Evolutionary conservation across 2,113 vertebrate genomes (phyloP).

Genomic region (Forbesichthys papilliferus): DNA sequence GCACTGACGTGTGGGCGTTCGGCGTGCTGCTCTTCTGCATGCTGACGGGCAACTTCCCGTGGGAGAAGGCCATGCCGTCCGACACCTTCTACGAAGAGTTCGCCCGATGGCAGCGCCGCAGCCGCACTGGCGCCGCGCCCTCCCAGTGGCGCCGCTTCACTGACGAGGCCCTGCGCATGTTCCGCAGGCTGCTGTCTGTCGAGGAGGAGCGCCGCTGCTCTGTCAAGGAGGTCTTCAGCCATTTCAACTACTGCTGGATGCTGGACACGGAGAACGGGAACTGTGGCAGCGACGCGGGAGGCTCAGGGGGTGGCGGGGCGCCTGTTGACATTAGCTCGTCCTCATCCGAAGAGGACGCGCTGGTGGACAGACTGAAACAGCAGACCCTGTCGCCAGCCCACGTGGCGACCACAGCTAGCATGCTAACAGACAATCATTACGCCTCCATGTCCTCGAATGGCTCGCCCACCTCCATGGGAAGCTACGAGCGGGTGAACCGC

Average conservation of each 20-base stretch:
- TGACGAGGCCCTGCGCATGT: conserved; percentile 77
- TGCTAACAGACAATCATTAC: conserved; percentile 72
- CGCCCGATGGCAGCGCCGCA: conserved; percentile 76
- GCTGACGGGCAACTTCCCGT: conserved; percentile 83
- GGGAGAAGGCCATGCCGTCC: conserved; percentile 79
- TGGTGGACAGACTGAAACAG: conserved; percentile 77
- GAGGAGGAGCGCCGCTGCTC: conserved; percentile 77
- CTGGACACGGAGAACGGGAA: conserved; percentile 71
- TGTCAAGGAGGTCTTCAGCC: conserved; percentile 78
- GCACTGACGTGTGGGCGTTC: conserved; percentile 82
- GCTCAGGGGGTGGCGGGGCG: conserved; percentile 8
- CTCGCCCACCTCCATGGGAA: conserved; percentile 71
- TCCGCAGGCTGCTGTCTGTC: conserved; percentile 74
- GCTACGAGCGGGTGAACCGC: conserved; percentile 71
- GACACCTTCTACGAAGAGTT: conserved; percentile 82
- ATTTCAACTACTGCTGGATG: conserved; percentile 78
- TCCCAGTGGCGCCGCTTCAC: conserved; percentile 83
- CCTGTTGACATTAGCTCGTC: conserved; percentile 68
- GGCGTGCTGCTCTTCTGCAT: conserved; percentile 84
- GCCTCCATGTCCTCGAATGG: conserved; percentile 64
- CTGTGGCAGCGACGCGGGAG: not conserved
- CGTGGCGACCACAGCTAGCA: conserved; percentile 42
- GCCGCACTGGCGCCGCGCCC: conserved; percentile 53
- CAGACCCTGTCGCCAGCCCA: conserved; percentile 71
- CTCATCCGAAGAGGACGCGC: conserved; percentile 73